These are phyloP conservation scores for Argyrosomus regius DNA, from an alignment of 2,797 vertebrate genomes.

Conservation along the genomic window DNA sequence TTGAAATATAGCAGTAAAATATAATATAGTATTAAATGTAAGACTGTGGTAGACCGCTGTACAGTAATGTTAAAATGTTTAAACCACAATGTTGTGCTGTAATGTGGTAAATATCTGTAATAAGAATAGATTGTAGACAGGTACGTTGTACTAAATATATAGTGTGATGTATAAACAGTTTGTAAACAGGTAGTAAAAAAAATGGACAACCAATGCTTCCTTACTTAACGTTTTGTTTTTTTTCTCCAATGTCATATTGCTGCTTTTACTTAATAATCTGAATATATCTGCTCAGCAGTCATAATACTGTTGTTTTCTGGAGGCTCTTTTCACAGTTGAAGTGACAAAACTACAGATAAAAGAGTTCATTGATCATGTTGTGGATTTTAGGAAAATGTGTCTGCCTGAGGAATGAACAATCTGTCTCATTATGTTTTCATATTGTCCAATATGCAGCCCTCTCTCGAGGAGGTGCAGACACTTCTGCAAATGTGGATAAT, in stretches of 20 bases:
- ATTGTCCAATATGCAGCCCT: not conserved
- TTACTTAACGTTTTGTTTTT: too few species aligned
- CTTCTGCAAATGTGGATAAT: not conserved
- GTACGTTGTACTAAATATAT: too few species aligned
- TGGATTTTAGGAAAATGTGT: constrained; percentile 8
- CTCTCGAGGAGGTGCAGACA: not conserved
- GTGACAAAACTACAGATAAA: constrained; percentile 1
- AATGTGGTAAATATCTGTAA: too few species aligned
- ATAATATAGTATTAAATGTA: too few species aligned
- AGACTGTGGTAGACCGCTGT: too few species aligned
- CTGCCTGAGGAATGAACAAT: not conserved
- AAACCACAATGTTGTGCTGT: too few species aligned
- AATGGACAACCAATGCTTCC: too few species aligned
- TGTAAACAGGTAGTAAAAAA: too few species aligned
- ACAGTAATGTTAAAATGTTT: too few species aligned
- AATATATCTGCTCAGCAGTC: not conserved
- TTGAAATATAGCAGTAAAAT: not conserved
- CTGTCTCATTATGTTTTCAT: not conserved
- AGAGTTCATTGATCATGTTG: not conserved
- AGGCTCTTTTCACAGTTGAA: not conserved
- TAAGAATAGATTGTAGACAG: too few species aligned
- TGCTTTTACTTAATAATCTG: not conserved
- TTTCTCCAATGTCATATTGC: too few species aligned
- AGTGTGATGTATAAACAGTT: too few species aligned
- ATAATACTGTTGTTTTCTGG: not conserved